Conservation (phyloP, 2,113 vertebrate species). For the Urocitellus parryii region DNA sequence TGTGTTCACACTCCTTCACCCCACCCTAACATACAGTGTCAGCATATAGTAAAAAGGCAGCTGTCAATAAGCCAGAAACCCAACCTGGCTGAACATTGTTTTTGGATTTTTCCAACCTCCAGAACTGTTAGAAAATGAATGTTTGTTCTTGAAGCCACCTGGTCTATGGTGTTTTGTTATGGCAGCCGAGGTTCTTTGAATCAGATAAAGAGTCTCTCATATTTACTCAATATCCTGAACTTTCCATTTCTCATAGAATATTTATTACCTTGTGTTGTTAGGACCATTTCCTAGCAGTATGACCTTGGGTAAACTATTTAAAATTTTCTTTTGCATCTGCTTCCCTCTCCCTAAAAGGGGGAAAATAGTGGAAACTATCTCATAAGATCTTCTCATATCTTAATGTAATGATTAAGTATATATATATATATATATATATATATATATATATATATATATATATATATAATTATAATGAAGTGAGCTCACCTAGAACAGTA, state of each 20-base stretch:
- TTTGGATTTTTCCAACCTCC: background rate
- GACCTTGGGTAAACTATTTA: background rate
- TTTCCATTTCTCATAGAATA: background rate
- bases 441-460: too few species aligned
- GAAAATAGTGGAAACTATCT: background rate
- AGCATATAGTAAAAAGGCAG: background rate
- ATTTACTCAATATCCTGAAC: background rate
- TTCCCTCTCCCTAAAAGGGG: background rate
- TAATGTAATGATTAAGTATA: background rate
- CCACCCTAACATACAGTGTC: too few species aligned
- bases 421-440: too few species aligned
- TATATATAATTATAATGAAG: background rate
- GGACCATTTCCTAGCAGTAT: background rate
- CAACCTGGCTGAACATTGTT: background rate
- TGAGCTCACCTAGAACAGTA: background rate
- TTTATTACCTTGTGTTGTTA: background rate
- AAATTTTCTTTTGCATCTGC: background rate
- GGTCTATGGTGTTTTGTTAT: background rate
- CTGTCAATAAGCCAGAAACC: background rate
- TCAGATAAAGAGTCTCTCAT: background rate
- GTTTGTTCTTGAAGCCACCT: background rate
- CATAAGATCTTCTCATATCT: background rate
- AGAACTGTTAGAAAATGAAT: background rate
- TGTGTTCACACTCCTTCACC: background rate
- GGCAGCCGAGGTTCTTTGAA: background rate